A percentile compares a stretch with the other conserved stretches of the same genome.
Evolutionary conservation across 2,888 invertebrate species (phyloP).

Genomic region (Pharmacophagus antenor): DNA sequence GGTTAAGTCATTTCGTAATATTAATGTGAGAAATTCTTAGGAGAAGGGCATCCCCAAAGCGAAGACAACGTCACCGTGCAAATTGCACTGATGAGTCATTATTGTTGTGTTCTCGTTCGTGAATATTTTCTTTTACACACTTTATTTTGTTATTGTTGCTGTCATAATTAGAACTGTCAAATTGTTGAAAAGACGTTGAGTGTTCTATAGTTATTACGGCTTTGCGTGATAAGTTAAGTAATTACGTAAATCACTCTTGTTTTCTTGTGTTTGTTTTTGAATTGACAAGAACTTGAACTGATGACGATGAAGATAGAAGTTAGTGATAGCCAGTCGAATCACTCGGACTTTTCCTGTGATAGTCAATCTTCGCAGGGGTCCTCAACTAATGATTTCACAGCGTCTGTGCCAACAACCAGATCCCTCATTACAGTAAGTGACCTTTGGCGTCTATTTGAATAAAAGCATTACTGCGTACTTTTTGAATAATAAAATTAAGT

Average conservation of each 20-base stretch:
- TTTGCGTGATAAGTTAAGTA: conserved; percentile 38
- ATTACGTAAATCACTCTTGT: conserved; percentile 46
- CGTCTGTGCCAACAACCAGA: conserved; percentile 60
- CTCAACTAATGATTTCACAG: conserved; percentile 71
- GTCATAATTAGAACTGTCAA: conserved; percentile 65
- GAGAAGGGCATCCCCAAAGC: conserved; percentile 78
- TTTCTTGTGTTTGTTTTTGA: conserved; percentile 40
- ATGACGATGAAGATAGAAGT: conserved; percentile 83
- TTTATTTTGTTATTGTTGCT: conserved; percentile 58
- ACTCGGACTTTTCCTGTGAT: conserved; percentile 82
- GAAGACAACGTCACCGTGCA: conserved; percentile 63
- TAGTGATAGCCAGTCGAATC: conserved; percentile 82
- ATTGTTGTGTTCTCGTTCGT: conserved; percentile 68
- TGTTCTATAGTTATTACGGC: conserved; percentile 35
- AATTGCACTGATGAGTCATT: conserved; percentile 71
- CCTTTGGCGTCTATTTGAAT: conserved; percentile 20
- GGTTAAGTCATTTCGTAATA: conserved; percentile 58
- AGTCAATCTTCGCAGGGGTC: conserved; percentile 82
- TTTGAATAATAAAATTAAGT: background rate
- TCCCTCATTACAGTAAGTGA: conserved; percentile 65
- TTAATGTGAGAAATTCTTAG: conserved; percentile 51
- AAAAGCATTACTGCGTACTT: background rate
- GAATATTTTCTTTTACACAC: conserved; percentile 56
- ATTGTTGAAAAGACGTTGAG: conserved; percentile 44
- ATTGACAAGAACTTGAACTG: conserved; percentile 47